A percentile compares a stretch with the other conserved stretches of the same genome.
Evolutionary conservation across 2,797 vertebrate species (phyloP).

Genomic region (Eulemur mongoz): DNA sequence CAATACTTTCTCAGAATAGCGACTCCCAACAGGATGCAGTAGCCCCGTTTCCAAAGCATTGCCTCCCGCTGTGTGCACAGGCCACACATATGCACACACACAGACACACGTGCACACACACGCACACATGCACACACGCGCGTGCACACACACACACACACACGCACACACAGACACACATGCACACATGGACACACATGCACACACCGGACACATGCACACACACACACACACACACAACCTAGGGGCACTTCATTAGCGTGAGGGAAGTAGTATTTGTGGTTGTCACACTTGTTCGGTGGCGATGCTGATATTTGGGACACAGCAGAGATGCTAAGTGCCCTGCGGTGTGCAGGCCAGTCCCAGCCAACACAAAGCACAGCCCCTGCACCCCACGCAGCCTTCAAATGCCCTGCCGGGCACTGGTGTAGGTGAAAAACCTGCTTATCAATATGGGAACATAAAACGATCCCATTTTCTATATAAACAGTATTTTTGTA

Average conservation of each 20-base stretch:
- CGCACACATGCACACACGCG: too few relatives aligned
- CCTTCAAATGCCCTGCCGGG: neutral
- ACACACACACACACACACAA: rapidly evolving
- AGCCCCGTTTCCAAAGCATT: neutral
- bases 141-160: too few relatives aligned
- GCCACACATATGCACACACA: neutral
- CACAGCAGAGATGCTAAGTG: too few relatives aligned
- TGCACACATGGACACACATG: too few relatives aligned
- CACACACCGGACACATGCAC: too few relatives aligned
- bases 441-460: neutral
- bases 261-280: neutral
- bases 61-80: too few relatives aligned
- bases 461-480: neutral
- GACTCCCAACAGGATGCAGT: neutral
- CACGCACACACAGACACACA: rapidly evolving
- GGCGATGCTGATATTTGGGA: neutral
- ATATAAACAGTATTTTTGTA: neutral
- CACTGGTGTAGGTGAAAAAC: neutral
- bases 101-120: too few relatives aligned
- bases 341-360: too few relatives aligned
- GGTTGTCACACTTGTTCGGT: neutral
- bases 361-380: too few relatives aligned
- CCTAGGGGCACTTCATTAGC: neutral
- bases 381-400: rapidly evolving
- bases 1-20: neutral